Evolutionary conservation across 2,888 invertebrate species (phyloP), one percentile per base, ranked within the genome.

Genomic region (Cheilosia soror): DNA sequence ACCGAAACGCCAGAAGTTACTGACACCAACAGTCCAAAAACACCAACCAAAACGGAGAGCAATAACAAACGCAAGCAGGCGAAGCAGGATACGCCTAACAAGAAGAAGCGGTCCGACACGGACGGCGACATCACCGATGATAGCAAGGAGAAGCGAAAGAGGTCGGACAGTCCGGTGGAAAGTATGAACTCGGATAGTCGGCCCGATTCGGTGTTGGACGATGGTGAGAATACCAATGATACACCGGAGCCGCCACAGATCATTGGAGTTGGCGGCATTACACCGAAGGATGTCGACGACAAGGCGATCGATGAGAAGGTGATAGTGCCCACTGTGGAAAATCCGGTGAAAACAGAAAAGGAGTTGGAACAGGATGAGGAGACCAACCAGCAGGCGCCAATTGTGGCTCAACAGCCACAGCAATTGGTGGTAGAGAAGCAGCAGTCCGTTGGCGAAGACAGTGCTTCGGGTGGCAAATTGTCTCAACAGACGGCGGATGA

Each of bases 101-200:
- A 94, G 88, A 92, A 94, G 88, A 94, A 94, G 89, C 92, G 94
- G 57, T 90, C 91, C 44, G 93, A 93, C 79, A 92, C 92, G 49
- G 90, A 91, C 53, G 93, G 93, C 20, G 90, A 90, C 60, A 91
- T 90, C 58, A 90, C 90, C 53, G 93, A 93, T 69, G 93, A 93
- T 63, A 89, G 68, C 42, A 93, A 94, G 87, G 94, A 94, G 71
- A 94, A 94, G 88, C 91, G 94, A 44, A 93, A 93, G 83, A 90
- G 93, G 25, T 90, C 93, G 37, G 93, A 93, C 84, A 97, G 97
- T 93, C 97, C 97, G 13, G 95, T 96, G 51, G 96, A 96, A 90
- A 97, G 97, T 90, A 94, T 96, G 82, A 96, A 96, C 57, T 96
- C 97, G 87, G 97, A 97, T 90, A 97, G 97, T 89, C 90, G 93